Evolutionary conservation across 2,888 invertebrate species (phyloP).

Genomic region (Hydrotaea cyrtoneurina): DNA sequence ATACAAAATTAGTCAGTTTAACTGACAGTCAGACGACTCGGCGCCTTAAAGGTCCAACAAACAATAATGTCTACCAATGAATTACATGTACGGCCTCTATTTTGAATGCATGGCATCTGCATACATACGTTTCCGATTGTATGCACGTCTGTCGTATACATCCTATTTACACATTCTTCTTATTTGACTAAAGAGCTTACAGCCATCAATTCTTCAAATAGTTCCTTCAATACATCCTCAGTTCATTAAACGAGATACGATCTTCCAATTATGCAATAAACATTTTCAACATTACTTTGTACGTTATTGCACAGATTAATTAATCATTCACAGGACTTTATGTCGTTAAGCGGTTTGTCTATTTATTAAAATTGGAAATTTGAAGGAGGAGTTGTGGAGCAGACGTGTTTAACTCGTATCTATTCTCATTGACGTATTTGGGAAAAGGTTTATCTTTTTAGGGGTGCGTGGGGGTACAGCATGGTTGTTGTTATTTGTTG

Average conservation of each 20-base stretch:
- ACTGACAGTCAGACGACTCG: background rate
- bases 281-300: background rate
- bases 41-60: background rate
- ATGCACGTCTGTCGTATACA: background rate
- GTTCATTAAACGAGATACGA: too few relatives aligned
- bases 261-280: background rate
- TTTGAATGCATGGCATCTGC: background rate
- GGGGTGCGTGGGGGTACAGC: background rate
- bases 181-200: slow-evolving; percentile 3
- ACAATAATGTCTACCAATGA: background rate
- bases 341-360: background rate
- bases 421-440: background rate
- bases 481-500: background rate
- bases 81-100: background rate
- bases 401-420: background rate
- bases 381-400: background rate
- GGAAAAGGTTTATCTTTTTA: background rate
- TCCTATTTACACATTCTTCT: background rate
- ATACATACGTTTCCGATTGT: background rate
- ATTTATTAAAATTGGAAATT: background rate
- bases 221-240: background rate
- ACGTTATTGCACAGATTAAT: background rate
- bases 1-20: background rate
- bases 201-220: slow-evolving; percentile 37
- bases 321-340: background rate